Conservation (phyloP, 2,888 invertebrate species). For the Pandemis cinnamomeana region DNA sequence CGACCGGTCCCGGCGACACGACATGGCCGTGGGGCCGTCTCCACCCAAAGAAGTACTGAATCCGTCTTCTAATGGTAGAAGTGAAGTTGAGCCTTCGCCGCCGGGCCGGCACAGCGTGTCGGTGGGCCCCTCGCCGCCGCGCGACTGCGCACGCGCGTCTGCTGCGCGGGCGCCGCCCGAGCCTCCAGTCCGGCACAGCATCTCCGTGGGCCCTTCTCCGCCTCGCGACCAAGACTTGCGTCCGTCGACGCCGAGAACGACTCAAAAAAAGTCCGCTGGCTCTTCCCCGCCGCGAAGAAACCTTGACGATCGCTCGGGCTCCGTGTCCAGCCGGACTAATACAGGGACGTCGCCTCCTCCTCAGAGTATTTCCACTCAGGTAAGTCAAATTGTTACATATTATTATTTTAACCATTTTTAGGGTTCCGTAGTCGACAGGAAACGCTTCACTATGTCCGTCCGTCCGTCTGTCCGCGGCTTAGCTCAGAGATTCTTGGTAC, state of each 20-base stretch:
- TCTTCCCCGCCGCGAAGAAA: constrained; percentile 73
- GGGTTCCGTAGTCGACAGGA: too few species aligned
- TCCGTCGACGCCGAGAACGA: constrained; percentile 42
- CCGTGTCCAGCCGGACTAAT: constrained; percentile 66
- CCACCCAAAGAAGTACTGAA: constrained; percentile 66
- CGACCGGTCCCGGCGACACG: constrained; percentile 56
- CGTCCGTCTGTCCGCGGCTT: too few species aligned
- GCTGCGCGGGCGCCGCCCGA: constrained; percentile 41
- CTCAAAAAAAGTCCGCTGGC: constrained; percentile 79
- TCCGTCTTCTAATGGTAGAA: constrained; percentile 5
- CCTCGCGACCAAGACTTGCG: constrained; percentile 34
- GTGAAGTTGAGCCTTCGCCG: constrained; percentile 44
- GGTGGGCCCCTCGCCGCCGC: constrained; percentile 71
- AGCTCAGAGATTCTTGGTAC: too few species aligned
- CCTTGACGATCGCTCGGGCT: constrained; percentile 53
- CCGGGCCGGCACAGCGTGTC: constrained; percentile 65
- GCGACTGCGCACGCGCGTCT: constrained; percentile 51
- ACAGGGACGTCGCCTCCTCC: constrained; percentile 94
- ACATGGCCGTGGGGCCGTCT: constrained; percentile 75
- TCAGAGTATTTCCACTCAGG: constrained; percentile 94
- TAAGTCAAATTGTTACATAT: constrained; percentile 55
- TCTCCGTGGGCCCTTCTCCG: constrained; percentile 43
- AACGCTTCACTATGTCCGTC: too few species aligned
- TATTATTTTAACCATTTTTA: not conserved
- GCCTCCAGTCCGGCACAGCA: constrained; percentile 23